Base-by-base conservation (phyloP, 2,113 vertebrate genomes). In the Toxotes jaculatrix region DNA sequence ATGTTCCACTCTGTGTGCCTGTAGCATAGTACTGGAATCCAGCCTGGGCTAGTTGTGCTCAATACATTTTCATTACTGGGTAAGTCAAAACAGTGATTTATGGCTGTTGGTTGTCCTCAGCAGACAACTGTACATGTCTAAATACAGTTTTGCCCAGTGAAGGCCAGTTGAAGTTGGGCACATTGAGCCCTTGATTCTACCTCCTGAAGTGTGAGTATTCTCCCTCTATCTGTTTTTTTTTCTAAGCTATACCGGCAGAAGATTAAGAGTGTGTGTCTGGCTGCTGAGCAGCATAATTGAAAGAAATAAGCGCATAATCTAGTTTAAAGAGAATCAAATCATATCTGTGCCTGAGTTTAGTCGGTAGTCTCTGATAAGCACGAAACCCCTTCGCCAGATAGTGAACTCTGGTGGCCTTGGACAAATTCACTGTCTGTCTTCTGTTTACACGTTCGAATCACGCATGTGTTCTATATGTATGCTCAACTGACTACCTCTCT, bases 251-350 rank as follows among this genome's bases (percentile, higher is more conserved):
- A 47, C 43, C 38, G 67, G 56, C 61, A 43, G 51, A 53, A 79
- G 62, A 84, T 84, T 71, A 67, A 74, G 42, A 70, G 53, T 77
- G 47, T 2, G 36, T 59, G 49, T 78, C 51, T 89, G 74, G 5
- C 64, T 23, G 7, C 57, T 62, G 57, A 85, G 23, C 59, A 76
- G 67, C 36, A 36, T 91, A 87, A 92, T 84, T 87, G 80, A 89
- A 91, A 82, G 78, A 91, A 93, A 88, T 74, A 85, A 82, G 80
- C 63, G 0, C 27, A 75, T 87, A 86, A 93, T 91, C 77, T 77
- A 55, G 69, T 90, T 88, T 76, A 87, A 83, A 83, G 75, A 56
- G 62, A 89, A 91, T 85, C 55, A 77, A 82, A 86, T 92, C 78
- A 80, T 84, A 84, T 88, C 68, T 83, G 80, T 71, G 56, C 49